Percentiles rank a stretch among this genome's conserved stretches.
These are phyloP conservation scores for Potamilus streckersoni DNA, from an alignment of 1,140 invertebrate species.

Conservation along the genomic window DNA sequence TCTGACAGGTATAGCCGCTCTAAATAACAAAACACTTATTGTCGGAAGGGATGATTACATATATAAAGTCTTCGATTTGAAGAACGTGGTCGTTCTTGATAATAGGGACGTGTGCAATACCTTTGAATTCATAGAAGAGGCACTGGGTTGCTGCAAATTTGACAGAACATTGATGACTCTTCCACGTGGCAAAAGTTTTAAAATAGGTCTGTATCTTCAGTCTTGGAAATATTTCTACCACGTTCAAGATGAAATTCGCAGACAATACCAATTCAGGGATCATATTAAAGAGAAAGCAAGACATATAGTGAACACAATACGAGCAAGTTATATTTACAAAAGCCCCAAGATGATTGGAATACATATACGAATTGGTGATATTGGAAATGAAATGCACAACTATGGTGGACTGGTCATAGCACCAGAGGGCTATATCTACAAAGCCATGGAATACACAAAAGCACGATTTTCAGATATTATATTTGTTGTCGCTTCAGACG, in stretches of 20 bases:
- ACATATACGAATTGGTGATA: slow-evolving; percentile 41
- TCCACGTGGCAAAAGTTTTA: slow-evolving; percentile 29
- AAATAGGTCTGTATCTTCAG: slow-evolving; percentile 44
- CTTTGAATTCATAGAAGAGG: slow-evolving; percentile 14
- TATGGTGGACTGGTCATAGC: slow-evolving; percentile 7
- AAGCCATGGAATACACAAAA: too few relatives aligned
- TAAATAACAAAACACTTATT: slow-evolving; percentile 30
- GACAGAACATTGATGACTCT: slow-evolving; percentile 26
- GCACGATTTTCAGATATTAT: too few relatives aligned
- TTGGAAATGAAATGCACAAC: slow-evolving; percentile 4
- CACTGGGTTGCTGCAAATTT: slow-evolving; percentile 25
- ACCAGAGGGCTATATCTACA: slow-evolving; percentile 17
- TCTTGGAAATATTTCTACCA: slow-evolving; percentile 57
- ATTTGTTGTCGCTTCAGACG: too few relatives aligned
- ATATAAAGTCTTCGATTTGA: slow-evolving; percentile 28
- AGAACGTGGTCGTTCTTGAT: neutral
- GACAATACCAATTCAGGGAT: slow-evolving; percentile 42
- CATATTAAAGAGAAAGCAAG: slow-evolving; percentile 12
- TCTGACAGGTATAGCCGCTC: slow-evolving; percentile 32
- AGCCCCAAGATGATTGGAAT: slow-evolving; percentile 20
- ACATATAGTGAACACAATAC: slow-evolving; percentile 5
- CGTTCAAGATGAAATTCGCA: slow-evolving; percentile 26
- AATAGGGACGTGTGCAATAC: slow-evolving; percentile 7
- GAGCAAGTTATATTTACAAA: neutral
- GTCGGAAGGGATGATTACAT: slow-evolving; percentile 17